Evolutionary conservation across 2,888 invertebrate genomes (phyloP).

Genomic region (Troglohyphantes excavatus): DNA sequence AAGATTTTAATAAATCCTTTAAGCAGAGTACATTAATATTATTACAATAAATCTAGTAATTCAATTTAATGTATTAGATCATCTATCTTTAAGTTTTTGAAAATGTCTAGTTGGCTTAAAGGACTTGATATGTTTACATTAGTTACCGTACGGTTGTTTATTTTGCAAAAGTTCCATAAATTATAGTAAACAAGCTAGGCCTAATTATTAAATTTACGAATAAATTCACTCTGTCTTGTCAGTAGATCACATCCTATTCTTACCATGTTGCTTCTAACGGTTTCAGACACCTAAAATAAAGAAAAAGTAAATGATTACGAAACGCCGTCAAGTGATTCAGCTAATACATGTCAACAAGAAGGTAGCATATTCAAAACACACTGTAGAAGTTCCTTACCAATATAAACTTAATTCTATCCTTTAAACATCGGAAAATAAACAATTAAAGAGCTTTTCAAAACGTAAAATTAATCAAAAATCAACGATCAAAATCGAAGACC

Average conservation of each 20-base stretch:
- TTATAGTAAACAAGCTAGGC: neutral
- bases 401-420: neutral
- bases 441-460: neutral
- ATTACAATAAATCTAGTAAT: too few relatives aligned
- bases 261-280: constrained; percentile 20
- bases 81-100: too few relatives aligned
- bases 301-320: constrained; percentile 12
- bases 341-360: neutral
- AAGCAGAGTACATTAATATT: too few relatives aligned
- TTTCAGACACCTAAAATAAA: constrained; percentile 8
- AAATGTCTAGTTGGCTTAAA: too few relatives aligned
- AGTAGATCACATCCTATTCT: neutral
- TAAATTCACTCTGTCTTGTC: neutral
- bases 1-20: too few relatives aligned
- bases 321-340: constrained; percentile 20
- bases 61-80: too few relatives aligned
- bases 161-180: neutral
- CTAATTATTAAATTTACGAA: constrained; percentile 13
- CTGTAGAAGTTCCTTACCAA: neutral
- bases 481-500: constrained; percentile 31
- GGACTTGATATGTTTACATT: neutral
- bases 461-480: neutral
- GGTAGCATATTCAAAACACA: neutral
- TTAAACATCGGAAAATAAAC: neutral
- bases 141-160: neutral